A percentile compares a stretch with the other conserved stretches of the same genome.
phyloP scores from a whole-genome alignment of 2,113 vertebrate species.

The Neodontobutis hainanensis region DNA sequence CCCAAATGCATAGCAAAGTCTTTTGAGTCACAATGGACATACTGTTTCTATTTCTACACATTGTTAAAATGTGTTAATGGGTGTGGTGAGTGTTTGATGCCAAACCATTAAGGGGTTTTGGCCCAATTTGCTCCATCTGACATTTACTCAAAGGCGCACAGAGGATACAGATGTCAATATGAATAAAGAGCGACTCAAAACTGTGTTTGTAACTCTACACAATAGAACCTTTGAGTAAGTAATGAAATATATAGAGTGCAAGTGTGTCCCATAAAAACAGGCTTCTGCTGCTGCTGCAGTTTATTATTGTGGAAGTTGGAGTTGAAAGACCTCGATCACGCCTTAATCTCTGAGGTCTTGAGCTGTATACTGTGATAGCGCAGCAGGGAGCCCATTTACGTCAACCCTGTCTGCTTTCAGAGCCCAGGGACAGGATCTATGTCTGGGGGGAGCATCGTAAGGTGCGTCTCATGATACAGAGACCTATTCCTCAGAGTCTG shows the following conservation, averaged over 20 bases:
- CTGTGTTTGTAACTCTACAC: slow-evolving; percentile 18
- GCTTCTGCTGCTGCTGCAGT: slow-evolving; percentile 44
- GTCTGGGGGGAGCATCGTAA: slow-evolving; percentile 40
- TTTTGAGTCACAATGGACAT: slow-evolving; percentile 66
- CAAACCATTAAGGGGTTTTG: slow-evolving; percentile 61
- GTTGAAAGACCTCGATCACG: slow-evolving; percentile 43
- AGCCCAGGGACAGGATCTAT: slow-evolving; percentile 56
- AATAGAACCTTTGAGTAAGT: slow-evolving; percentile 19
- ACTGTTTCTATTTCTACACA: slow-evolving; percentile 69
- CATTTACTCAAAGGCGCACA: slow-evolving; percentile 50
- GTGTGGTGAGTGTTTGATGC: slow-evolving; percentile 69
- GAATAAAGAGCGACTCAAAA: slow-evolving; percentile 44
- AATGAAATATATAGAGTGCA: neutral
- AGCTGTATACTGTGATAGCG: slow-evolving; percentile 49
- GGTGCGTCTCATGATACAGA: slow-evolving; percentile 58
- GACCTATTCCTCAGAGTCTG: slow-evolving; percentile 39
- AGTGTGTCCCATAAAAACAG: slow-evolving; percentile 20
- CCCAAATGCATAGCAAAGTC: slow-evolving; percentile 68
- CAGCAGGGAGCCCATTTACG: slow-evolving; percentile 74
- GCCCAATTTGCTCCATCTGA: slow-evolving; percentile 48
- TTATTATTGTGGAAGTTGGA: slow-evolving; percentile 44
- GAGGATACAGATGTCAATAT: slow-evolving; percentile 44
- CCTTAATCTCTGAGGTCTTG: slow-evolving; percentile 46
- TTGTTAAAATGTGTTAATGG: slow-evolving; percentile 70
- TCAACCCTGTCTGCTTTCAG: slow-evolving; percentile 69